Evolutionary conservation across 2,113 vertebrate species (phyloP).

Genomic region (Choloepus hoffmanni): DNA sequence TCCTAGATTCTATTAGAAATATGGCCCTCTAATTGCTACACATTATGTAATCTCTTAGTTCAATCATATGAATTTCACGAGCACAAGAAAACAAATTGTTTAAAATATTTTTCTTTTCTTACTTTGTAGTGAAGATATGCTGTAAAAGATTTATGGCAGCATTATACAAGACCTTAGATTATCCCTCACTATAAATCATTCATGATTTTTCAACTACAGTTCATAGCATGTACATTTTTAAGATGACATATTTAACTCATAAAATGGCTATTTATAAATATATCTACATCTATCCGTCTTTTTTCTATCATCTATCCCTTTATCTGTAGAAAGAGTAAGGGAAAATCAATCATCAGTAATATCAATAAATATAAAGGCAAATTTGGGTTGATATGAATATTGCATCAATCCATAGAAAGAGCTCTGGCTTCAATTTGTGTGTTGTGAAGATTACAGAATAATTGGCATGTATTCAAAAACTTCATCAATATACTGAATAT

Average conservation of each 20-base stretch:
- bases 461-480: slow-evolving; percentile 52
- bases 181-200: background rate
- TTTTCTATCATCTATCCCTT: too few species aligned
- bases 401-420: background rate
- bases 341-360: background rate
- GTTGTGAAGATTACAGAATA: slow-evolving; percentile 59
- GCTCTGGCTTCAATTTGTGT: background rate
- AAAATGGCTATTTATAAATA: background rate
- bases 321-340: background rate
- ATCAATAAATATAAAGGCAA: background rate
- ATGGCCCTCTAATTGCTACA: background rate
- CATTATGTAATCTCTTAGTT: background rate
- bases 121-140: background rate
- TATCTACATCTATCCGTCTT: background rate
- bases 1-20: background rate
- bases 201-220: background rate
- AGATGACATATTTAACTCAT: background rate
- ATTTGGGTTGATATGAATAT: background rate
- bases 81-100: background rate
- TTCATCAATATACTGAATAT: background rate
- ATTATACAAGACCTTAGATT: background rate
- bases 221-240: background rate
- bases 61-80: background rate
- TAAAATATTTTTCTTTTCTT: background rate
- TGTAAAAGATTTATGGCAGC: background rate